Base-by-base conservation (phyloP, 2,113 vertebrate genomes). In the Arothron firmamentum region DNA sequence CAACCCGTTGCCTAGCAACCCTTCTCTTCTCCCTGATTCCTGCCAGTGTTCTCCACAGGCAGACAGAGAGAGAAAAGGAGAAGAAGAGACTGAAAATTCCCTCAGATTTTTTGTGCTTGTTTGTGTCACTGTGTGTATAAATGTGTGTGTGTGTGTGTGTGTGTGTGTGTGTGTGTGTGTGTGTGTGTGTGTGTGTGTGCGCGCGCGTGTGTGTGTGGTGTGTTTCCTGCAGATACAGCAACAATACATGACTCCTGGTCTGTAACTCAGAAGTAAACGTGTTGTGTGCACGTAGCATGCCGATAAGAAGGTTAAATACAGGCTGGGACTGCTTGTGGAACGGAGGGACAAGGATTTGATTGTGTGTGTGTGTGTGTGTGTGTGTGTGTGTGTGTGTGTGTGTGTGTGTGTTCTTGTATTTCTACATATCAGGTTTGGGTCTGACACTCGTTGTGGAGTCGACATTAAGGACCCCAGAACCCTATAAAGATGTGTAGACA, bases 1-100 rank as follows among this genome's bases (percentile, higher is more conserved):
- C 92, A 93, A 94, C 92, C 91, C 88, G 95, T 96, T 91, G 92
- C 95, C 92, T 94, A 93, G 94, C 92, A 94, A 97, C 92, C 85
- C 70, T 80, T 87, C 89, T 90, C 88, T 89, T 88, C 88, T 86
- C 87, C 88, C 81, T 83, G 92, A 93, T 92, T 91, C 91, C 82
- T 87, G 90, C 92, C 88, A 92, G 92, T 92, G 92, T 92, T 94
- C 93, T 94, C 94, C 91, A 92, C 90, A 94, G 91, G 92, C 91
- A 25, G 82, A 85, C 65, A 61, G 75, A 82, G 81, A 85, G 75
- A 83, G 81, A 89, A 81, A 83, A 79, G 65, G 85, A 84, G 77
- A 86, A 84, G 79, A 79, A 84, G 78, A 87, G 78, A 90, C 89
- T 80, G 90, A 90, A 87, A 90, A 92, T 92, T 93, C 91, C 92